Evolutionary conservation across 1,140 invertebrate species (phyloP).

Genomic region (Drosophila ambigua): DNA sequence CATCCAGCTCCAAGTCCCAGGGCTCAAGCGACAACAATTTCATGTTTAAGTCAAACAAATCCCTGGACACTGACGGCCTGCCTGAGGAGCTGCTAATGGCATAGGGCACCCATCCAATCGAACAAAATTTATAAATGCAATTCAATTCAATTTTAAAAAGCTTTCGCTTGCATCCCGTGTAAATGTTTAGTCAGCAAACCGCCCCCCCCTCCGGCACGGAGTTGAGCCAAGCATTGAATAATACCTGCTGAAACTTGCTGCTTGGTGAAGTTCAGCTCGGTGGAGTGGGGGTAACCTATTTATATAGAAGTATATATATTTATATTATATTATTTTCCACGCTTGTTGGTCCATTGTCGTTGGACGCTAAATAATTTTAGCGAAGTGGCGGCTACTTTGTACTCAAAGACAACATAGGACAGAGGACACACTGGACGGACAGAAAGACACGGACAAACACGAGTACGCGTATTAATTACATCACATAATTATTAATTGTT

Average conservation of each 20-base stretch:
- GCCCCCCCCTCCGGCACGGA: background rate
- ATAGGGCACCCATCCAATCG: conserved; percentile 17
- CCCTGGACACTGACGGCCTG: conserved; percentile 60
- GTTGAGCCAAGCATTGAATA: too few species aligned
- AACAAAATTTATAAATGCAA: background rate
- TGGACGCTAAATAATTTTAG: conserved; percentile 32
- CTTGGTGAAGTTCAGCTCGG: background rate
- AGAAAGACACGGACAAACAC: conserved; percentile 3
- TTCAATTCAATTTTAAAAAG: conserved; percentile 32
- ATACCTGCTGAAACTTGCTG: too few species aligned
- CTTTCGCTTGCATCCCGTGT: conserved; percentile 33
- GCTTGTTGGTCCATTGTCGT: conserved; percentile 30
- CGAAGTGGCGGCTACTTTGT: conserved; percentile 26
- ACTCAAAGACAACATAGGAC: too few species aligned
- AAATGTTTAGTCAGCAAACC: conserved; percentile 41
- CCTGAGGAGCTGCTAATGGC: conserved; percentile 75
- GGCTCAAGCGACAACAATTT: conserved; percentile 83
- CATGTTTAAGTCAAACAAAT: conserved; percentile 80
- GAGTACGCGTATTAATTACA: conserved; percentile 23
- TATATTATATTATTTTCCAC: conserved; percentile 30
- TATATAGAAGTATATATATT: conserved; percentile 3
- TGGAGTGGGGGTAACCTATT: too few species aligned
- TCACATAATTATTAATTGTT: conserved; percentile 8
- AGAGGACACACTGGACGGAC: too few species aligned
- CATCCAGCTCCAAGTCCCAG: conserved; percentile 85